A percentile compares a stretch with the other conserved stretches of the same genome.
These are phyloP conservation scores for Terrapene triunguis DNA, from an alignment of 2,113 vertebrate genomes.

Conservation along the genomic window DNA sequence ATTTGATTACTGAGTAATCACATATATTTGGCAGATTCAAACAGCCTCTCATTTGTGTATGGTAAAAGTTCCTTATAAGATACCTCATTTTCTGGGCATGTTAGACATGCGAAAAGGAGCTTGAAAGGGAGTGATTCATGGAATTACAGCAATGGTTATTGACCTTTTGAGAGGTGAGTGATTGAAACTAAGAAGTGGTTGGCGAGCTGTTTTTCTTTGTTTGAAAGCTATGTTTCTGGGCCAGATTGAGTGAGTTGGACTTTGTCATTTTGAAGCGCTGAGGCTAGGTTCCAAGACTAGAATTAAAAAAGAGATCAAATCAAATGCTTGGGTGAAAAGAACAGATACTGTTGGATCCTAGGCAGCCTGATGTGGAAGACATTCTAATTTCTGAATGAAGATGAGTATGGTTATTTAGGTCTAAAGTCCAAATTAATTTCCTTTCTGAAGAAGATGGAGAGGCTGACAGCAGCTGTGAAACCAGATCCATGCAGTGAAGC, in stretches of 20 bases:
- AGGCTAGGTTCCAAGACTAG: not conserved
- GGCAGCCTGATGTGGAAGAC: not conserved
- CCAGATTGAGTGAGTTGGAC: constrained; percentile 10
- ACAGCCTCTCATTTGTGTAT: not conserved
- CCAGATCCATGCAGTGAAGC: constrained; percentile 5
- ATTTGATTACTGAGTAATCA: not conserved
- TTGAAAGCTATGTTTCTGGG: constrained; percentile 40
- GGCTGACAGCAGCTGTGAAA: constrained; percentile 51
- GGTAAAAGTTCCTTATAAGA: not conserved
- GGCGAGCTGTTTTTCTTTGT: constrained; percentile 44
- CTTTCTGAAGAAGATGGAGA: constrained; percentile 54
- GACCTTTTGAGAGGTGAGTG: not conserved
- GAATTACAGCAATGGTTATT: not conserved
- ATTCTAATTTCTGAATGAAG: constrained; percentile 32
- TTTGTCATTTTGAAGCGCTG: constrained; percentile 43
- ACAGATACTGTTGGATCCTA: constrained; percentile 5
- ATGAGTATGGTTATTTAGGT: constrained; percentile 38
- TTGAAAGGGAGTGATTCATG: not conserved
- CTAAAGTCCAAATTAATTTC: constrained; percentile 73
- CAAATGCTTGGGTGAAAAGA: not conserved
- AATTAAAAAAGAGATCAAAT: not conserved
- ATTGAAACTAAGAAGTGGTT: not conserved
- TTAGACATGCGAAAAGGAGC: not conserved
- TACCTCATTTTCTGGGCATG: not conserved
- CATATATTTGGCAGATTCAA: not conserved